Percentiles rank a stretch among this genome's conserved stretches.
Evolutionary conservation across 2,797 vertebrate genomes (phyloP).

Genomic region (Sebastes kiyomatsui): DNA sequence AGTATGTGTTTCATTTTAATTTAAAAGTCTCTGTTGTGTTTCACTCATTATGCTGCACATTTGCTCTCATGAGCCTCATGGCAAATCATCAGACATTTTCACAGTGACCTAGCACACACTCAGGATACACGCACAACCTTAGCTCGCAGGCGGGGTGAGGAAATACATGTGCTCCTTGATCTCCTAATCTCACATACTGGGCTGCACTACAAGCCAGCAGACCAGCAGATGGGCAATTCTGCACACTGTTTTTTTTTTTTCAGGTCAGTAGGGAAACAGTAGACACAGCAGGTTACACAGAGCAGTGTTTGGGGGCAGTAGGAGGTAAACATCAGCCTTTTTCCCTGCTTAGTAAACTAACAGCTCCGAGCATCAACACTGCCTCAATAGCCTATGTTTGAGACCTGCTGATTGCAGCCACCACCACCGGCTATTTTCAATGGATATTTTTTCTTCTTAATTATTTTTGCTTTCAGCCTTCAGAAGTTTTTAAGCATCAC

Average conservation of each 20-base stretch:
- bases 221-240: slow-evolving; percentile 45
- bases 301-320: slow-evolving; percentile 53
- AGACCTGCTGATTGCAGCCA: slow-evolving; percentile 55
- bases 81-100: slow-evolving; percentile 28
- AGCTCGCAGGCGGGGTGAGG: slow-evolving; percentile 4
- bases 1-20: slow-evolving; percentile 19
- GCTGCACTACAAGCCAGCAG: slow-evolving; percentile 19
- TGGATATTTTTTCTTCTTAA: slow-evolving; percentile 6
- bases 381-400: slow-evolving; percentile 43
- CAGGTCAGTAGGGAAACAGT: slow-evolving; percentile 46
- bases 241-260: slow-evolving; percentile 12
- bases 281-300: slow-evolving; percentile 55
- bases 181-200: slow-evolving; percentile 46
- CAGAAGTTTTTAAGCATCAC: background rate
- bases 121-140: background rate
- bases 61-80: background rate
- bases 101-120: slow-evolving; percentile 6
- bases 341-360: slow-evolving; percentile 63
- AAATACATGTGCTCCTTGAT: slow-evolving; percentile 40
- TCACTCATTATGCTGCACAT: slow-evolving; percentile 5
- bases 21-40: background rate
- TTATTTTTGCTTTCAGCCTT: slow-evolving; percentile 33
- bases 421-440: slow-evolving; percentile 25
- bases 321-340: slow-evolving; percentile 65
- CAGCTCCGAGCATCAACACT: slow-evolving; percentile 70